phyloP scores from a whole-genome alignment of 2,797 vertebrate genomes.

The Ceryle rudis region DNA sequence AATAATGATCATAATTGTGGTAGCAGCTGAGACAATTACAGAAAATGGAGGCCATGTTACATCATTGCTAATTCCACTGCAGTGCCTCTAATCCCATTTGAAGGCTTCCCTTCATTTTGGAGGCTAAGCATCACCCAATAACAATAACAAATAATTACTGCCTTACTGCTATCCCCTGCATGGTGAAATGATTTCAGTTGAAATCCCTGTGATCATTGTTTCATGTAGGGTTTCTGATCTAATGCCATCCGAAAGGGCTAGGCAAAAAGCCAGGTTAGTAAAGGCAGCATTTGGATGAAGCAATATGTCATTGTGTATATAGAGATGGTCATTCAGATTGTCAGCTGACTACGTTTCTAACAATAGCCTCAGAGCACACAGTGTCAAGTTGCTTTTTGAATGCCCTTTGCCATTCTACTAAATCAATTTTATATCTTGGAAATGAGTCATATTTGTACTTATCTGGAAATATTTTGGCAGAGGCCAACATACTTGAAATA shows the following conservation, averaged over 20 bases:
- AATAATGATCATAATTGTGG: constrained; percentile 10
- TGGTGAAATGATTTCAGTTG: background rate
- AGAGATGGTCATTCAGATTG: background rate
- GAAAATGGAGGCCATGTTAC: background rate
- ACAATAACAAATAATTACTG: background rate
- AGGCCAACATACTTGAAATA: constrained; percentile 24
- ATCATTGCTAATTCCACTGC: background rate
- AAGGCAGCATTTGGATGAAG: background rate
- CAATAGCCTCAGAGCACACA: background rate
- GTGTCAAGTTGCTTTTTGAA: background rate
- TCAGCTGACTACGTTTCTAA: background rate
- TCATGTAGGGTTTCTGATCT: constrained; percentile 8
- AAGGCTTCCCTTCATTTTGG: background rate
- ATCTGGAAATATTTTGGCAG: constrained; percentile 1
- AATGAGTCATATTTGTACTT: constrained; percentile 42
- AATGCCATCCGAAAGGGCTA: background rate
- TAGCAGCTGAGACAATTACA: constrained; percentile 4
- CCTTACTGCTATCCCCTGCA: background rate
- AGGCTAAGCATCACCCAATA: background rate
- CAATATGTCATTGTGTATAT: background rate
- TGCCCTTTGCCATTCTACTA: background rate
- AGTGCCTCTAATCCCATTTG: background rate
- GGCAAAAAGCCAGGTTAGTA: background rate
- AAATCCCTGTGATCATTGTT: background rate
- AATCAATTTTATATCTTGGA: constrained; percentile 2